Base-by-base conservation (phyloP, 1,140 invertebrate genomes). In the Rhagoletis zephyria region DNA sequence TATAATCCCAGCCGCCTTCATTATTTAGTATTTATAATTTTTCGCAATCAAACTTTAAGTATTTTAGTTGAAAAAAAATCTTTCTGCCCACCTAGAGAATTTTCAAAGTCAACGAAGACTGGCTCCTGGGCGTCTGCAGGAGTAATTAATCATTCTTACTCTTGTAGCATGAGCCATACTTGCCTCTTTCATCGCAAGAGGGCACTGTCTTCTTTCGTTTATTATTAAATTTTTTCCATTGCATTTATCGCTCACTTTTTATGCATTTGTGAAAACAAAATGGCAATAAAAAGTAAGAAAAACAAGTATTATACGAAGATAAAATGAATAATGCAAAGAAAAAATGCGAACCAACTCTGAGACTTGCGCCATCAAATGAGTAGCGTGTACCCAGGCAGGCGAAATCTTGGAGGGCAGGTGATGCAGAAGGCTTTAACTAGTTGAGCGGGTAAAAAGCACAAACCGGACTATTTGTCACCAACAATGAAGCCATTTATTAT, bases 401-500 rank as follows among this genome's bases (percentile, higher is more conserved):
- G 6, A 56, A 19, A 42, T 48, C 67, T 74, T 67, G n/a, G 30
- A 42, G 70, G 70, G 45, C 9, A 16, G 45, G 12, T 48, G 40
- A 10, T 12, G 45, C 42, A 48, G 14, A n/a, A 51, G 42, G 48
- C 70, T 45, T 12, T 40, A 48, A 51, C 74, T 81, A 45, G 74
- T 81, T 81, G 74, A 1, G 4, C 74, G 0, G 10, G 19, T 16
- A 14, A 81, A 81, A 81, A 85, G 12, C 14, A 74, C 81, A 60
- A 85, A 63, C 85, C 85, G 85, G 90, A 92, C 91, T 92, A 92
- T 92, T 92, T 92, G 91, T 92, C 91, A 92, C 92, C 91, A 90
- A 89, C 91, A 92, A 92, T 92, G 91, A 92, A 92, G 91, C 91
- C 91, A 92, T 92, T 92, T 92, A 92, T 92, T 92, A 92, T 92